Evolutionary conservation across 2,888 invertebrate genomes (phyloP), one percentile per base, ranked within the genome.

Genomic region (Eremobia ochroleuca): DNA sequence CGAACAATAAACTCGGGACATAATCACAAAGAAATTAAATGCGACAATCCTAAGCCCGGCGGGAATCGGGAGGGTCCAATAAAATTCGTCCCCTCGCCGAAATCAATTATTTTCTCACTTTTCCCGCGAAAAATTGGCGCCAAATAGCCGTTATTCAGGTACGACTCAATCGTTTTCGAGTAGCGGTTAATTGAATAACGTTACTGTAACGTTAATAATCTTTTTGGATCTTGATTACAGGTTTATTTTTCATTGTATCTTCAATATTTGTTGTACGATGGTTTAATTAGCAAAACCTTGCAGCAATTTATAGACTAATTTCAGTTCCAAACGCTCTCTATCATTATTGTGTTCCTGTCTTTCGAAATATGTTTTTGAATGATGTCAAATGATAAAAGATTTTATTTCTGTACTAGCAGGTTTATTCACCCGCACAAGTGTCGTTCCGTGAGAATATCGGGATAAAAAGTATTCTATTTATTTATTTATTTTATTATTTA

Each of bases 41-140:
- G 80, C 80, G 77, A 75, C 87, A 80, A 82, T 85, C 8, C 28
- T 2, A 31, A 40, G 65, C 43, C 55, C 55, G 65, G 2, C 49
- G 61, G 74, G 52, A 9, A 66, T 75, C 65, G 79, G 76, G 73
- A 73, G 82, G 75, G 61, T 49, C 78, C 86, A 86, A 86, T 90
- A 85, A 88, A 81, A 81, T 79, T 58, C 73, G 83, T 77, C 87
- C 91, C 94, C 92, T 90, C 85, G 25, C 40, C 82, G 64, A 73
- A 92, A 96, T 96, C 95, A 96, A 96, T 96, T 96, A 96, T 94
- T 94, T 95, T 94, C 94, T 89, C 96, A 94, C 96, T 92, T 91
- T 91, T 90, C 88, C 87, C 92, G 93, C 92, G 93, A 90, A 94
- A 94, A 94, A 94, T 94, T 92, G 94, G 91, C 94, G 92, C 92